These are phyloP conservation scores for Trissolcus brochymenae DNA, from an alignment of 2,888 invertebrate genomes.

Conservation along the genomic window DNA sequence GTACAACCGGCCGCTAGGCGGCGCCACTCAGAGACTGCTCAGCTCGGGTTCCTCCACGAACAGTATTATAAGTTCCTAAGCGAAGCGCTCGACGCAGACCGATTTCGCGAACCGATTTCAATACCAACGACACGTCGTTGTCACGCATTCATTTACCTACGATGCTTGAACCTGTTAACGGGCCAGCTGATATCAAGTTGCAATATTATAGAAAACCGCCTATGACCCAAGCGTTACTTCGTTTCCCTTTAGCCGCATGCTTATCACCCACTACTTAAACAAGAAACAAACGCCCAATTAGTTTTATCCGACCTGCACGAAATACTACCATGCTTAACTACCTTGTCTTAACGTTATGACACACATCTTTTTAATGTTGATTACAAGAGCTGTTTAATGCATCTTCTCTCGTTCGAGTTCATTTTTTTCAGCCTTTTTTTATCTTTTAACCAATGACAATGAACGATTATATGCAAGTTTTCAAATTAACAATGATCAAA, in stretches of 20 bases:
- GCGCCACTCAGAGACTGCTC: conserved; percentile 43
- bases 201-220: too few species aligned
- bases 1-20: conserved; percentile 48
- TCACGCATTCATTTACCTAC: background rate
- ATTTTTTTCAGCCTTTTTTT: too few species aligned
- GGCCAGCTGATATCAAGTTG: background rate
- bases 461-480: too few species aligned
- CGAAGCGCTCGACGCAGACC: conserved; percentile 51
- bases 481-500: too few species aligned
- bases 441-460: too few species aligned
- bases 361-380: too few species aligned
- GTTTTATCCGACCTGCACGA: conserved; percentile 8
- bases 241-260: background rate
- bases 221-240: too few species aligned
- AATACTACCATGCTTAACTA: too few species aligned
- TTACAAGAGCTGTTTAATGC: too few species aligned
- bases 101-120: conserved; percentile 14
- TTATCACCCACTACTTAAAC: too few species aligned
- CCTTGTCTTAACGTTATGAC: too few species aligned
- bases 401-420: too few species aligned
- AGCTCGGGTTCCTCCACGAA: conserved; percentile 64
- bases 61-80: conserved; percentile 75
- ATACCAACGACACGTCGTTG: background rate
- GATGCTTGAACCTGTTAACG: background rate
- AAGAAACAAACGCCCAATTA: conserved; percentile 4